Evolutionary conservation across 1,140 invertebrate species (phyloP).

Genomic region (Heliconius eleuchia): DNA sequence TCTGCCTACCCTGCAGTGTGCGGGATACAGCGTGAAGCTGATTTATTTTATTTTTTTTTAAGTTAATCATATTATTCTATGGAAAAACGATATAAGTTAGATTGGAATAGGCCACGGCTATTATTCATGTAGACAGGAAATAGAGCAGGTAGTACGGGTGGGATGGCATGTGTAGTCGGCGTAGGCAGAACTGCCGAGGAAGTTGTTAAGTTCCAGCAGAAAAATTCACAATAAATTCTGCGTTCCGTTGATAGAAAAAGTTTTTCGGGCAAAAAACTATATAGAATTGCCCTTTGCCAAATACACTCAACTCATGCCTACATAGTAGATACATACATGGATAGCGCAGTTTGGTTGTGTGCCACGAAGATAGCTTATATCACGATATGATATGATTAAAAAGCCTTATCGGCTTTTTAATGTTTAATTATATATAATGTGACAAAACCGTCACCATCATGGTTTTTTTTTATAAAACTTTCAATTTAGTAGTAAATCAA

Average conservation of each 20-base stretch:
- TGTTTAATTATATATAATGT: neutral
- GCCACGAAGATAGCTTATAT: neutral
- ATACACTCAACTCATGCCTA: neutral
- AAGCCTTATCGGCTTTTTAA: no score
- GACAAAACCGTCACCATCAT: no score
- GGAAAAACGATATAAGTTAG: neutral
- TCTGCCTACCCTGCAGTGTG: no score
- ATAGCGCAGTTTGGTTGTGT: neutral
- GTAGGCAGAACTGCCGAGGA: conserved; percentile 7
- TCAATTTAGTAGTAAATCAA: no score
- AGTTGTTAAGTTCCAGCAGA: conserved; percentile 4
- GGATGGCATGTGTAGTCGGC: conserved; percentile 1
- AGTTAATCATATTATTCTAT: neutral
- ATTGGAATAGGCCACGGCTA: neutral
- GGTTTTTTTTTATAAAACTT: no score
- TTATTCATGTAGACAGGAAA: conserved; percentile 11
- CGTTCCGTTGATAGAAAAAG: conserved; percentile 17
- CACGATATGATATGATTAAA: no score
- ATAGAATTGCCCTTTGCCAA: conserved; percentile 6
- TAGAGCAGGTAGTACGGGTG: neutral
- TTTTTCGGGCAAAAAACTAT: conserved; percentile 7
- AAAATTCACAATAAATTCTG: conserved; percentile 16
- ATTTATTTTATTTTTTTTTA: no score
- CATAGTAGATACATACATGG: neutral
- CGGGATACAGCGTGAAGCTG: no score